phyloP scores from a whole-genome alignment of 2,888 invertebrate species.

The Microplitis manilae region DNA sequence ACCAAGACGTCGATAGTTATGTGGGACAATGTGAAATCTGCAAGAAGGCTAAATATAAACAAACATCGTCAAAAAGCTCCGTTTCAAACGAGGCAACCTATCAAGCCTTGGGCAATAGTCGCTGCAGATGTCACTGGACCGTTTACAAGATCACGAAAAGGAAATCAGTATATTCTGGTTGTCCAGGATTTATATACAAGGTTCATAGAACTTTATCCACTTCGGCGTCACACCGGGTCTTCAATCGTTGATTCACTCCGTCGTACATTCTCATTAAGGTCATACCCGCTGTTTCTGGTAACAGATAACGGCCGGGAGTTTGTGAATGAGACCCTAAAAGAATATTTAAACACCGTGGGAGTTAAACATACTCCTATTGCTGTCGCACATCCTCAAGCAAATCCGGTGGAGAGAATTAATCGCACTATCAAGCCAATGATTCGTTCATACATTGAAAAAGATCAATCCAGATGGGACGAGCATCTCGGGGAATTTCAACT shows the following conservation, averaged over 20 bases:
- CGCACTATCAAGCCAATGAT: conserved; percentile 10
- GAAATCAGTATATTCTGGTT: neutral
- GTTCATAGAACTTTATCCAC: neutral
- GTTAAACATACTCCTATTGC: neutral
- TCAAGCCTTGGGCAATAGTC: neutral
- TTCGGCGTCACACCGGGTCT: neutral
- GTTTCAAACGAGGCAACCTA: neutral
- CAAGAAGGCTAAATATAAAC: neutral
- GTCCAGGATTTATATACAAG: neutral
- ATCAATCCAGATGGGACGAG: conserved; percentile 18
- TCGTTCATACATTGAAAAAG: neutral
- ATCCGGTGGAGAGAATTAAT: conserved; percentile 12
- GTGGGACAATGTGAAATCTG: neutral
- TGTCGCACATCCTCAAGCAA: conserved; percentile 12
- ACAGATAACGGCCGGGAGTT: neutral
- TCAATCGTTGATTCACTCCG: neutral
- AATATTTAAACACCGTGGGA: too few species aligned
- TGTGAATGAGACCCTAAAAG: neutral
- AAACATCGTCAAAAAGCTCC: neutral
- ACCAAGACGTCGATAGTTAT: neutral
- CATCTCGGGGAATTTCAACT: neutral
- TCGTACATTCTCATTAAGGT: neutral
- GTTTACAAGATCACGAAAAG: neutral
- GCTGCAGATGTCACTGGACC: neutral
- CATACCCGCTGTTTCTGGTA: neutral